phyloP scores from a whole-genome alignment of 1,140 invertebrate species.

The Drepana arcuata region DNA sequence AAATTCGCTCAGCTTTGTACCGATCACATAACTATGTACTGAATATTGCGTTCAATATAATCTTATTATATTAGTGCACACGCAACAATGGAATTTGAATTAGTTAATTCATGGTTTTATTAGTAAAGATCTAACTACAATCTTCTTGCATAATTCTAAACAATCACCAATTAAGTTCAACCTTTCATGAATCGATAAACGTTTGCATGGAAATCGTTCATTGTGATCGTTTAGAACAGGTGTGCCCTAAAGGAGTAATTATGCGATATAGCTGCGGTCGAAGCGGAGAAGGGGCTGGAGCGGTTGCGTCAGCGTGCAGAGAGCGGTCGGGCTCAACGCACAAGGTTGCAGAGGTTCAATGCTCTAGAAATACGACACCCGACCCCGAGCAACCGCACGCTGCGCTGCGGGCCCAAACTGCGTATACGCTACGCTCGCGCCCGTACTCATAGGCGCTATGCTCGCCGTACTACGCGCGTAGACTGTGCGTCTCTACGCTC shows the following conservation, averaged over 20 bases:
- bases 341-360: slow-evolving; percentile 71
- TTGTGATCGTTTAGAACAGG: slow-evolving; percentile 40
- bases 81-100: too few species aligned
- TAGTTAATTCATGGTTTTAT: too few species aligned
- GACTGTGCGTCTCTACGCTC: slow-evolving; percentile 7
- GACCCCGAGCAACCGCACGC: slow-evolving; percentile 46
- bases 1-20: too few species aligned
- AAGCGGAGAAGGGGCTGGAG: slow-evolving; percentile 60
- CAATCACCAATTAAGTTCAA: slow-evolving; percentile 41
- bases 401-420: slow-evolving; percentile 14
- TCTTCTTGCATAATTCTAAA: slow-evolving; percentile 32
- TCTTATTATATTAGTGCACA: too few species aligned
- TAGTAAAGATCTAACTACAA: too few species aligned
- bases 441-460: slow-evolving; percentile 20
- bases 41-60: too few species aligned
- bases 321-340: slow-evolving; percentile 66
- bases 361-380: slow-evolving; percentile 67
- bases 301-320: slow-evolving; percentile 55
- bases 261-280: slow-evolving; percentile 40
- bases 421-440: slow-evolving; percentile 6
- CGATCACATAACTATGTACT: too few species aligned
- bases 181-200: slow-evolving; percentile 50
- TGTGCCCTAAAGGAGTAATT: slow-evolving; percentile 64
- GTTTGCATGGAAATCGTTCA: slow-evolving; percentile 37
- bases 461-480: slow-evolving; percentile 35